Conservation (phyloP, 2,113 vertebrate species). For the Globicephala melas region DNA sequence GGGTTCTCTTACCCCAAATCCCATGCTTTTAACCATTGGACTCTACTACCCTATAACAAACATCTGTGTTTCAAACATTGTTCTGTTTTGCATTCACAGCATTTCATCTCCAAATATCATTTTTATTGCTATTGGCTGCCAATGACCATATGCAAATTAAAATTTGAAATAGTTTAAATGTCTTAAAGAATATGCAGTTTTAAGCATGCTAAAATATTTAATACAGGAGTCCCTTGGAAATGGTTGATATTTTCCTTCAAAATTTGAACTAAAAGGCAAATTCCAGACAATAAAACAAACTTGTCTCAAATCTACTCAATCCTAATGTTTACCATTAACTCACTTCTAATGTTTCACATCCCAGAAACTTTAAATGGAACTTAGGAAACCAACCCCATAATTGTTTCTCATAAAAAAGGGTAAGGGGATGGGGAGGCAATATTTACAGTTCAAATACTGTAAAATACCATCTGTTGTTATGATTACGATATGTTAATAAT, state of each 20-base stretch:
- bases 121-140: background rate
- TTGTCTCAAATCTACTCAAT: background rate
- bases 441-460: background rate
- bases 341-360: background rate
- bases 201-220: background rate
- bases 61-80: background rate
- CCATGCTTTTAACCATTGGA: background rate
- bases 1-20: background rate
- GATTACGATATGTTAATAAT: background rate
- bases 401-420: background rate
- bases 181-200: background rate
- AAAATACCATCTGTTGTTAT: background rate
- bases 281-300: background rate
- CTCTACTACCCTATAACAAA: background rate
- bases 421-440: background rate
- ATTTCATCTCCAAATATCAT: background rate
- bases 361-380: background rate
- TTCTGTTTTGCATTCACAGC: background rate
- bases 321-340: background rate
- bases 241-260: background rate
- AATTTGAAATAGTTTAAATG: background rate
- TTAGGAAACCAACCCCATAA: constrained; percentile 19
- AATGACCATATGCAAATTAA: background rate
- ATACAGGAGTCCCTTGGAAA: background rate
- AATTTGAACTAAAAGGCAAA: background rate